These are phyloP conservation scores for Hippotragus niger DNA, from an alignment of 2,113 vertebrate species.

Conservation along the genomic window DNA sequence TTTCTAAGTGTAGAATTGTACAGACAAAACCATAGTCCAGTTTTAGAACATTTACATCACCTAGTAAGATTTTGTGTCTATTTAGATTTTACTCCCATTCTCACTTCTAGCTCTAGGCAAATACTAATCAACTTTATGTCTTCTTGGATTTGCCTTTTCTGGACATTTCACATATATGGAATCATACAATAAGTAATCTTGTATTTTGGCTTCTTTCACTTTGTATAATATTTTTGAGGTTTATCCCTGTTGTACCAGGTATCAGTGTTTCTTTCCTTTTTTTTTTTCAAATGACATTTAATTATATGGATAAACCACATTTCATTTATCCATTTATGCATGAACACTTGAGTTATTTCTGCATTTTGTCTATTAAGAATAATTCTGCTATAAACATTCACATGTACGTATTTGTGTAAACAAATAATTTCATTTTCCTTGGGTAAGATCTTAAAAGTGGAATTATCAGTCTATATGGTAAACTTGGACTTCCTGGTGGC, in stretches of 20 bases:
- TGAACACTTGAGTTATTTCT: not conserved
- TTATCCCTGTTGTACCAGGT: not conserved
- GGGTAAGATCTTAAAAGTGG: not conserved
- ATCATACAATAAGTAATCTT: not conserved
- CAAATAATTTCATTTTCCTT: not conserved
- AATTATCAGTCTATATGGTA: not conserved
- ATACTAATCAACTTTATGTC: not conserved
- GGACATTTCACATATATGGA: not conserved
- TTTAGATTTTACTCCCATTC: not conserved
- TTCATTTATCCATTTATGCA: not conserved
- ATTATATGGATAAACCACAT: not conserved
- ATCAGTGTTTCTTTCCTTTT: not conserved
- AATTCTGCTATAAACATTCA: not conserved
- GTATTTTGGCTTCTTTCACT: not conserved
- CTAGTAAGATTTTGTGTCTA: not conserved
- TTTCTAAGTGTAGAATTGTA: not conserved
- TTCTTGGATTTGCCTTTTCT: not conserved
- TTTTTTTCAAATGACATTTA: not conserved
- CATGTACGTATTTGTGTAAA: not conserved
- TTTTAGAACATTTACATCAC: not conserved
- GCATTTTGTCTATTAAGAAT: not conserved
- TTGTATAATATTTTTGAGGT: not conserved
- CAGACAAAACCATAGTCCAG: not conserved
- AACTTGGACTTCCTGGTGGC: too few relatives aligned
- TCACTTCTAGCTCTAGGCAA: not conserved